Percentiles rank a stretch among this genome's conserved stretches.
Conservation (phyloP, 2,888 invertebrate genomes). For the Nemurella pictetii region DNA sequence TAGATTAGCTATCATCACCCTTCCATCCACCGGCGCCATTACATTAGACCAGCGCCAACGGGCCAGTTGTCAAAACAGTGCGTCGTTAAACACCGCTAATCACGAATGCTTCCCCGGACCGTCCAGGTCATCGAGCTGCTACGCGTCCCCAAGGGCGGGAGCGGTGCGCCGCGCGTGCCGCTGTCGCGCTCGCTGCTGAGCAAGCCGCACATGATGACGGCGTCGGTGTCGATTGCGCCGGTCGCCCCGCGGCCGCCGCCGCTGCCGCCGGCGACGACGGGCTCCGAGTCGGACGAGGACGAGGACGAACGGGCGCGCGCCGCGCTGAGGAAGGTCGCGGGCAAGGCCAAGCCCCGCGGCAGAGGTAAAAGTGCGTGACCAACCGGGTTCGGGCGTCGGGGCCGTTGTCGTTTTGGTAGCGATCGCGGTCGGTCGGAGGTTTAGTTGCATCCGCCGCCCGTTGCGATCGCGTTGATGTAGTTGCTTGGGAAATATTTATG, state of each 20-base stretch:
- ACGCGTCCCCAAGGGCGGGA: conserved; percentile 50
- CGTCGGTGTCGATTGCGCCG: conserved; percentile 57
- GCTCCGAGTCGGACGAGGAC: conserved; percentile 39
- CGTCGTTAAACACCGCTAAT: too few species aligned
- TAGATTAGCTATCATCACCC: too few species aligned
- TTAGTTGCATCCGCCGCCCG: too few species aligned
- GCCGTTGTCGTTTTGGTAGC: too few species aligned
- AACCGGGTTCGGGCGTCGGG: too few species aligned
- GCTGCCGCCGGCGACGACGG: conserved; percentile 36
- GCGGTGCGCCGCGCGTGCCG: conserved; percentile 47
- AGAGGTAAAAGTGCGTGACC: conserved; percentile 29
- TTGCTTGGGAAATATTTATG: too few species aligned
- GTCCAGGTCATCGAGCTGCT: conserved; percentile 50
- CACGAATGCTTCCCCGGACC: too few species aligned
- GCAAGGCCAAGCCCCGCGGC: conserved; percentile 42
- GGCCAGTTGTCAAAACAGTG: too few species aligned
- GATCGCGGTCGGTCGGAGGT: too few species aligned
- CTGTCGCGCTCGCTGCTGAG: conserved; percentile 33
- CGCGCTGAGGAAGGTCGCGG: conserved; percentile 38
- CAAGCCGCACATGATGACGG: conserved; percentile 53
- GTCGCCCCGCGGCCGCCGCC: conserved; percentile 47
- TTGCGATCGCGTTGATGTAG: too few species aligned
- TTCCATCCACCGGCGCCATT: too few species aligned
- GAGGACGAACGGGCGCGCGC: conserved; percentile 36
- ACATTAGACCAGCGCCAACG: too few species aligned